Percentiles rank a stretch among this genome's conserved stretches.
Conservation (phyloP, 2,113 vertebrate genomes). For the Amazona guildingii region DNA sequence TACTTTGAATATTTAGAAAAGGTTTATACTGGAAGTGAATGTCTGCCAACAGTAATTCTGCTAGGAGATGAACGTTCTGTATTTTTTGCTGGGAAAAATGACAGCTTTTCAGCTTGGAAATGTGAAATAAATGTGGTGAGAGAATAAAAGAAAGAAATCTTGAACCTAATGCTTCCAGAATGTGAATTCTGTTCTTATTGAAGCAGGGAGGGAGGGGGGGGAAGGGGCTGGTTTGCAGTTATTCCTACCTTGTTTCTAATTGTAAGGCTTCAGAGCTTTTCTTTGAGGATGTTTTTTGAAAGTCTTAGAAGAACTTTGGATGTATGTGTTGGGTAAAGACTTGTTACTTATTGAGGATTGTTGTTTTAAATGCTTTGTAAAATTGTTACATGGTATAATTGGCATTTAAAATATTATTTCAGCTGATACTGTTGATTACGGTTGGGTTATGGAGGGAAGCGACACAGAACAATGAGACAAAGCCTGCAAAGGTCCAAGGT, state of each 20-base stretch:
- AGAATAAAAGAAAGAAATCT: slow-evolving; percentile 18
- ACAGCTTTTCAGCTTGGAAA: slow-evolving; percentile 41
- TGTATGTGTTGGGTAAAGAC: not conserved
- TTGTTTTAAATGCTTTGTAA: not conserved
- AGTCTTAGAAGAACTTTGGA: not conserved
- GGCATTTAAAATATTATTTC: not conserved
- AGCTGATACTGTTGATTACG: not conserved
- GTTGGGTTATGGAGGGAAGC: not conserved
- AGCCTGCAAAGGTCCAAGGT: not conserved
- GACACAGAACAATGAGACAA: not conserved
- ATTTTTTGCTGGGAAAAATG: not conserved
- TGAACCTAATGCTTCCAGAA: not conserved
- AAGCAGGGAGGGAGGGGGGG: not conserved
- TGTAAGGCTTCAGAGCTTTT: not conserved
- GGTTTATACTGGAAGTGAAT: slow-evolving; percentile 31
- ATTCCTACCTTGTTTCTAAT: not conserved
- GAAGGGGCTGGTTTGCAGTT: not conserved
- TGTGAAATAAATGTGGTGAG: slow-evolving; percentile 17
- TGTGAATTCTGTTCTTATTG: not conserved
- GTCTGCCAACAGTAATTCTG: slow-evolving; percentile 54
- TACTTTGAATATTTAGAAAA: slow-evolving; percentile 53
- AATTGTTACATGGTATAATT: not conserved
- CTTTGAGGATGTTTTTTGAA: not conserved
- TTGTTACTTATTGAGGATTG: not conserved
- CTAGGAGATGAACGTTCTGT: slow-evolving; percentile 1